Base-by-base conservation (phyloP, 2,797 vertebrate genomes). In the Thripadectes ignobilis region DNA sequence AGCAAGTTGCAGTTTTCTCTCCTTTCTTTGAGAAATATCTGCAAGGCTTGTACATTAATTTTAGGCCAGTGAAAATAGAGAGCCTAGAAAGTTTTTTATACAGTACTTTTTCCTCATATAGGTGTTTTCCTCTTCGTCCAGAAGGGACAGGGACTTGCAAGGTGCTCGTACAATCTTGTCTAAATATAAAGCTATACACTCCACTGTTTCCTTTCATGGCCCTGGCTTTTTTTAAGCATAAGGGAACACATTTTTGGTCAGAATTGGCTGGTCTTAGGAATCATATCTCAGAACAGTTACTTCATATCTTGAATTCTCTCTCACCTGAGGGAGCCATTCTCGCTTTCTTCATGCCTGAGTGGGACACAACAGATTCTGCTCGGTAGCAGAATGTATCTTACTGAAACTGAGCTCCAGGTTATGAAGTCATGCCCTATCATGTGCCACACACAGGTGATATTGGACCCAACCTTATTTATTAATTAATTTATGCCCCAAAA, bases 401-500 rank as follows among this genome's bases (percentile, higher is more conserved):
- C 29, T 32, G n/a, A 26, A 55, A 14, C 36, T 39, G 87, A 55
- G 27, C 12, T 73, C 26, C 45, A 21, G 38, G 26, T 21, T 72
- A 6, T 4, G 34, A 71, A 48, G 6, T 6, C 12, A 2, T 1
- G 14, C 1, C 3, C 12, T 36, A 27, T 9, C 0, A 1, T 3
- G 21, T 49, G 20, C 30, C 61, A 39, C n/a, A 21, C 0, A 2
- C 7, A 13, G 15, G 14, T 1, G 1, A 7, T 41, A 24, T 26
- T 34, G 46, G 14, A 62, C 8, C 18, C 39, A 73, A 12, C 27
- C 16, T 38, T 43, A 17, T 22, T 38, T 62, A 68, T 1, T 22
- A 27, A 29, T 48, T 46, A 26, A 43, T 67, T 38, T 76, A 20
- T 69, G 24, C 10, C 11, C 39, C 30, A 32, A 30, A 58, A 29